Base-by-base conservation (phyloP, 2,888 invertebrate species). In the Sepiola atlantica region DNA sequence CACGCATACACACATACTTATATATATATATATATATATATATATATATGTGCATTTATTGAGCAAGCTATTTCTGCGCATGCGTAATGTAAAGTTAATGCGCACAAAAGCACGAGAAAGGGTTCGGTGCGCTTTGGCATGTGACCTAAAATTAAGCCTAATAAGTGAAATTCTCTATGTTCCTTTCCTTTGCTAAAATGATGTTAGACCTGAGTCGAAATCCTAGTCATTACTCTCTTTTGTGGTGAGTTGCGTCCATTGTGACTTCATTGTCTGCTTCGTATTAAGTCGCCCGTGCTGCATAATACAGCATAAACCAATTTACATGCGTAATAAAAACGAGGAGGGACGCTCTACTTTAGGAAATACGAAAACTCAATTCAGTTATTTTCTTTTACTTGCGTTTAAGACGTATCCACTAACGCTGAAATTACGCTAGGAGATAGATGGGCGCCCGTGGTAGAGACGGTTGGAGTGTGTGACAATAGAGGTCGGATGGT, bases 251-350 rank as follows among this genome's bases (percentile, higher is more conserved):
- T 77, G 77, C 77, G 32, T n/a, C n/a, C 77, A 77, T 77, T 77
- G 77, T 77, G 77, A 32, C 32, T 77, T 77, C 77, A 32, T 77
- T 77, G 77, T 77, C 77, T 77, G 77, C 77, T n/a, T n/a, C 77
- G n/a, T 77, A 77, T 77, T 77, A 77, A 77, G 77, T 77, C 77
- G 77, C 12, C 77, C 32, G 77, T n/a, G n/a, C 77, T 18, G 16
- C 77, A 77, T 21, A 77, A 77, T 77, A 32, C 77, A 77, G 32
- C n/a, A 77, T 77, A 77, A 77, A 77, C 77, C 77, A 77, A 77
- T 77, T 77, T 77, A 32, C 77, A 77, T 77, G 77, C n/a, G 77
- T 77, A 77, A 77, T 77, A 77, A 77, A 77, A 77, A n/a, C 77
- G 77, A 32, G n/a, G n/a, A 77, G 77, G 77, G 77, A 14, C 32